A percentile compares a stretch with the other conserved stretches of the same genome.
Evolutionary conservation across 2,888 invertebrate species (phyloP).

Genomic region (Chrysolina americana): DNA sequence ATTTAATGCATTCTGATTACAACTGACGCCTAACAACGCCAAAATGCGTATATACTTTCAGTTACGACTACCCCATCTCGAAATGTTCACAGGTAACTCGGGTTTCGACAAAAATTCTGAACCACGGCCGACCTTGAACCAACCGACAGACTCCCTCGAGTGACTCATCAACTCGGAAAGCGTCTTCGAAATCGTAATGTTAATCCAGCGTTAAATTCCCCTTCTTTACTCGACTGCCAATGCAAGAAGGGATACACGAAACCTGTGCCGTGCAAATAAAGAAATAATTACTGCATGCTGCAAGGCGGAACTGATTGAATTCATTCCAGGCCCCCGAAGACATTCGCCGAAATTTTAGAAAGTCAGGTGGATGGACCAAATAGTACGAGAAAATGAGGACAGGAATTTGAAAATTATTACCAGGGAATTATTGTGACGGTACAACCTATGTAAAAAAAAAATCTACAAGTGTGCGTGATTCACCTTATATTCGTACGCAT

Average conservation of each 20-base stretch:
- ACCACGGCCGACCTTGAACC: background rate
- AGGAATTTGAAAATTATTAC: no score
- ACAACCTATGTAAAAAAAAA: background rate
- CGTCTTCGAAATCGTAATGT: background rate
- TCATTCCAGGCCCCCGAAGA: background rate
- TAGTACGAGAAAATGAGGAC: background rate
- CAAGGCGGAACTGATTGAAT: background rate
- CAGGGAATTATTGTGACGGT: no score
- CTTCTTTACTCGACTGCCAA: background rate
- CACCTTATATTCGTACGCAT: no score
- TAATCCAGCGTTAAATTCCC: background rate
- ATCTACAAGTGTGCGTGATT: no score
- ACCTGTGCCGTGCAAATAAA: background rate
- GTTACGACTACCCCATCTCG: no score
- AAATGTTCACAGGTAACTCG: no score
- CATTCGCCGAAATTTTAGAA: no score
- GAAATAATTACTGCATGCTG: background rate
- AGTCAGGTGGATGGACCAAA: background rate
- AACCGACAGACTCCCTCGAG: background rate
- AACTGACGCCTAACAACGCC: no score
- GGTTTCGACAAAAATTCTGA: no score
- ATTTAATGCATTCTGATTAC: no score
- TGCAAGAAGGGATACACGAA: background rate
- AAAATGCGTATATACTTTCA: no score
- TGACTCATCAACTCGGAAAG: constrained; percentile 4